Evolutionary conservation across 2,797 vertebrate genomes (phyloP), one percentile per base, ranked within the genome.

Genomic region (Sternarchorhynchus goeldii): DNA sequence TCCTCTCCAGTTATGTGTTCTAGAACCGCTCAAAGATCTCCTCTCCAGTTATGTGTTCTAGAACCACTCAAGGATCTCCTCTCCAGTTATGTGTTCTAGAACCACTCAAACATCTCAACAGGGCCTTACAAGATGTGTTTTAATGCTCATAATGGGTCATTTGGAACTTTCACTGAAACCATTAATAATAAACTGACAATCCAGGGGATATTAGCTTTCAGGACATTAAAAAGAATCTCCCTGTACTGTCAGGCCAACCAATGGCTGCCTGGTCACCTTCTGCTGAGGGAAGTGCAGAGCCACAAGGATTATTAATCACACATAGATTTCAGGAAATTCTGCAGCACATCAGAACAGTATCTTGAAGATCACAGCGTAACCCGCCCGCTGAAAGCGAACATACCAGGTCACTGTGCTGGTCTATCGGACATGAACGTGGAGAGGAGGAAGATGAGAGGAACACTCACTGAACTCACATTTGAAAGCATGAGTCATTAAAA

Each of bases 221-320:
- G 75, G 66, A 64, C 73, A 77, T 77, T 68, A 81, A 83, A 83
- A 75, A 75, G 53, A 82, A 77, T 74, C 80, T 83, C 64, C 65
- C 41, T 2, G n/a, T 14, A 18, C 60, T 41, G 73, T 63, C 68
- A 34, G 80, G 78, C 80, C 84, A 80, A 83, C 64, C 77, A 70
- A 70, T 70, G 34, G 39, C 63, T 56, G 68, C 56, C 69, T 79
- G 79, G 77, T 77, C 79, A 80, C 74, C 14, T 25, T 36, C 29
- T 65, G 55, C 72, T 60, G 76, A 77, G 62, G 65, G 69, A 70
- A 74, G 65, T 41, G 14, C 69, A 66, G 64, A 66, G 62, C 65
- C 50, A 67, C 53, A 73, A 73, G 55, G 73, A 82, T 85, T 80
- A 80, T 85, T 80, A 80, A 80, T 83, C 80, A 80, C 45, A 72